phyloP scores from a whole-genome alignment of 2,113 vertebrate genomes.

The Sphyrna mokarran region DNA sequence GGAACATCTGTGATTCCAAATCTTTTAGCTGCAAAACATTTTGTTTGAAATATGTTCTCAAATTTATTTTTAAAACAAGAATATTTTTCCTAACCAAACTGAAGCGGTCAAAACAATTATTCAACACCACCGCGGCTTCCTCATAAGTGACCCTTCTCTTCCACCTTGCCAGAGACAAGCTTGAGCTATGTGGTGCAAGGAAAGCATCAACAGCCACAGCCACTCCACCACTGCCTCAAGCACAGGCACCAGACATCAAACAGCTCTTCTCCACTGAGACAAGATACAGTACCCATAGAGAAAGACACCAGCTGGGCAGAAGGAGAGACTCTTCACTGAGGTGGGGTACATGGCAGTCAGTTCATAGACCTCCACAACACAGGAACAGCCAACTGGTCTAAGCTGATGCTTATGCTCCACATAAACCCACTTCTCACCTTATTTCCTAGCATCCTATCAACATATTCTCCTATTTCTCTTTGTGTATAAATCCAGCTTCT shows the following conservation, averaged over 20 bases:
- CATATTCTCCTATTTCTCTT: background rate
- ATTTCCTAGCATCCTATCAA: background rate
- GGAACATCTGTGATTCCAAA: constrained; percentile 74
- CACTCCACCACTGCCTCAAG: background rate
- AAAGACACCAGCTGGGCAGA: background rate
- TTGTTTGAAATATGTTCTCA: constrained; percentile 20
- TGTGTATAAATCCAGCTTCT: background rate
- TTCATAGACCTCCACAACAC: background rate
- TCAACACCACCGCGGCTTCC: background rate
- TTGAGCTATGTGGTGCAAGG: background rate
- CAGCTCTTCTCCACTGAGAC: background rate
- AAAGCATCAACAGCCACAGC: background rate
- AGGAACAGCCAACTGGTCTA: background rate
- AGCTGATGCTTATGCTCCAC: background rate
- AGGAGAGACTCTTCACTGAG: background rate
- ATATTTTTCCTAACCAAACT: background rate
- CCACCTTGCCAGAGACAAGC: background rate
- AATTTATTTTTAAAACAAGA: background rate
- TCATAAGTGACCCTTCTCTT: background rate
- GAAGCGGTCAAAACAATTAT: background rate
- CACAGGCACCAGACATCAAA: background rate
- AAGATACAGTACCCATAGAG: background rate
- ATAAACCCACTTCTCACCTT: background rate
- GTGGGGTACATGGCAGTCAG: background rate
- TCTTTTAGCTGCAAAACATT: constrained; percentile 61